Conservation (phyloP, 2,888 invertebrate genomes). For the Exephanes ischioxanthus region DNA sequence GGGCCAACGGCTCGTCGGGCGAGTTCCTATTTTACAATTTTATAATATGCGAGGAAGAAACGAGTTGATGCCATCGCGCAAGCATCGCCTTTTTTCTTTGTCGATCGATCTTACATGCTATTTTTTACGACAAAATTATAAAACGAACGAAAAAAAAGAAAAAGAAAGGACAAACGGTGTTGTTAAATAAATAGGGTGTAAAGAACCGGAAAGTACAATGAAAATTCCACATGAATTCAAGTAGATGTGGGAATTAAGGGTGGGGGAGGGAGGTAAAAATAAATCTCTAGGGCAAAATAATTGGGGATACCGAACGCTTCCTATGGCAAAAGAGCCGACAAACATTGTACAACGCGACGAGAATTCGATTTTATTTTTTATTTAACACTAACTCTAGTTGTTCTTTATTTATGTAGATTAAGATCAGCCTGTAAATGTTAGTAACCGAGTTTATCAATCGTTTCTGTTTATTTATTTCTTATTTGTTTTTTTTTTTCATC, state of each 20-base stretch:
- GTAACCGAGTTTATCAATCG: conserved; percentile 52
- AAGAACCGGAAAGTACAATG: conserved; percentile 25
- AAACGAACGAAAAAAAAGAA: conserved; percentile 53
- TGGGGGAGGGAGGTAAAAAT: conserved; percentile 28
- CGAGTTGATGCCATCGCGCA: conserved; percentile 56
- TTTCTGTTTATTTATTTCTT: conserved; percentile 64
- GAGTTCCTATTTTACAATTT: conserved; percentile 68
- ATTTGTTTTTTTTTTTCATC: conserved; percentile 60
- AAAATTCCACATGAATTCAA: not conserved
- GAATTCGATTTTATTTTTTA: conserved; percentile 56
- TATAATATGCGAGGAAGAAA: conserved; percentile 49
- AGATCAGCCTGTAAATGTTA: conserved; percentile 63
- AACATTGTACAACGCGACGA: conserved; percentile 64
- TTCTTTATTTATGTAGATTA: conserved; percentile 58
- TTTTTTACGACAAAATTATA: conserved; percentile 57
- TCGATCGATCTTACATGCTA: conserved; percentile 72
- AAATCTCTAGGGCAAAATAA: conserved; percentile 25
- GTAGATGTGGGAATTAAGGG: not conserved
- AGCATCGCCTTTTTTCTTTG: conserved; percentile 47
- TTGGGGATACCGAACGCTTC: conserved; percentile 18
- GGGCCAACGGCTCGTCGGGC: conserved; percentile 42
- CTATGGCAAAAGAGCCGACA: conserved; percentile 49
- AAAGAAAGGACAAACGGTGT: conserved; percentile 40
- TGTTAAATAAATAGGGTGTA: conserved; percentile 60
- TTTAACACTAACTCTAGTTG: conserved; percentile 63